A percentile compares a stretch with the other conserved stretches of the same genome.
Conservation (phyloP, 2,888 invertebrate genomes). For the Diarsia mendica region DNA sequence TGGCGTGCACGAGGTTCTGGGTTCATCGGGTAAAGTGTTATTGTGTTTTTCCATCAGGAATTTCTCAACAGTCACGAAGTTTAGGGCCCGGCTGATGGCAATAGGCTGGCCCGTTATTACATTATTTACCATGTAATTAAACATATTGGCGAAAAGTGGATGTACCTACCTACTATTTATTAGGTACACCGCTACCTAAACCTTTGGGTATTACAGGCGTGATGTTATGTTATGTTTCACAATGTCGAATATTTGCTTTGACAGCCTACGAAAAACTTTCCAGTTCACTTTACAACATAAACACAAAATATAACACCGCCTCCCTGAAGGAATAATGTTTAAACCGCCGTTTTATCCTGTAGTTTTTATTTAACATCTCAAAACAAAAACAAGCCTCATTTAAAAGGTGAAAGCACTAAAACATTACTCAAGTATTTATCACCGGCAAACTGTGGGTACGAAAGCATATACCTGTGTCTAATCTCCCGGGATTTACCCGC, state of each 20-base stretch:
- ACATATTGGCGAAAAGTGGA: no score
- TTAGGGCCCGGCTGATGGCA: no score
- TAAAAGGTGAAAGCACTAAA: conserved; percentile 30
- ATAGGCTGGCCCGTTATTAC: no score
- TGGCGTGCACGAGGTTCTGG: no score
- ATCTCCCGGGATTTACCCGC: conserved; percentile 38
- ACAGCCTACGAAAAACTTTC: neutral
- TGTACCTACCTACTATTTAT: no score
- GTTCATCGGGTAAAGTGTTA: no score
- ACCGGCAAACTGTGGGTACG: conserved; percentile 26
- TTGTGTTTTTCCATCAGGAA: no score
- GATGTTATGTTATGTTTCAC: neutral
- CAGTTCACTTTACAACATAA: neutral
- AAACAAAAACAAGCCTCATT: conserved; percentile 4
- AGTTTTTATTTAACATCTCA: neutral
- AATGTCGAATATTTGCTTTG: neutral
- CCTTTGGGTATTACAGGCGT: no score
- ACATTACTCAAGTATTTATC: conserved; percentile 53
- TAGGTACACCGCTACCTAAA: no score
- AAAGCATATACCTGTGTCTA: conserved; percentile 44
- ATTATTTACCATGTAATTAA: no score
- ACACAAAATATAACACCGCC: neutral
- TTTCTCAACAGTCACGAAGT: no score
- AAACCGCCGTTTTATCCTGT: neutral
- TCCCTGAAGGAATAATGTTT: neutral